Base-by-base conservation (phyloP, 2,888 invertebrate genomes). In the Sarcophaga carnaria region DNA sequence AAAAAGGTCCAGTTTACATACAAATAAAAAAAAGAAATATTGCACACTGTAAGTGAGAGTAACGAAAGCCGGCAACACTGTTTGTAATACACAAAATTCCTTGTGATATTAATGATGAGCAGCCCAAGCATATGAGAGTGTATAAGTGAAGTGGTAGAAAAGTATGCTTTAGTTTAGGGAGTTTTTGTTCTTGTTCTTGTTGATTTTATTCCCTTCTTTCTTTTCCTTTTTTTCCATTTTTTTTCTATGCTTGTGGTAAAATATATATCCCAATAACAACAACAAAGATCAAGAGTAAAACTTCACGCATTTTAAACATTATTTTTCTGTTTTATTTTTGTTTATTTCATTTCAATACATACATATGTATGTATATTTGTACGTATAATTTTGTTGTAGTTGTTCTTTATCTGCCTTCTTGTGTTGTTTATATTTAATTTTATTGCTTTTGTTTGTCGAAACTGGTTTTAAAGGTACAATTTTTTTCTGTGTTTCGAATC, bases 391-490 rank as follows among this genome's bases (percentile, higher is more conserved):
- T 79, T 67, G 62, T 76, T 85, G 75, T 74, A 67, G 74, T 83
- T 82, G 64, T 82, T 79, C 81, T 77, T 79, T 71, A 59, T 71
- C 45, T 47, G 20, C 22, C 25, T 83, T 80, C 63, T 80, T 37
- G 74, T 80, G 62, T 81, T 37, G 77, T 80, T 54, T 81, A 76
- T 87, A 81, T 62, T 81, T 71, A 69, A 81, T 79, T 87, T 84
- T 79, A 81, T 72, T 84, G 62, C 54, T 80, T 83, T 84, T 83
- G 67, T 83, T 88, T 88, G 37, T 83, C 20, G 87, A 90, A 92
- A 92, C 92, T 91, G 92, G 92, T 92, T 92, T 92, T 91, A 90
- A 90, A 37, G 37, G 37, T 37, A 37, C 8, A 89, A 89, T 91
- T 90, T 92, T 90, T 90, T 89, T 64, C 54, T 54, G 12, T 37